Conservation (phyloP, 1,140 invertebrate species). For the Monochamus saltuarius region DNA sequence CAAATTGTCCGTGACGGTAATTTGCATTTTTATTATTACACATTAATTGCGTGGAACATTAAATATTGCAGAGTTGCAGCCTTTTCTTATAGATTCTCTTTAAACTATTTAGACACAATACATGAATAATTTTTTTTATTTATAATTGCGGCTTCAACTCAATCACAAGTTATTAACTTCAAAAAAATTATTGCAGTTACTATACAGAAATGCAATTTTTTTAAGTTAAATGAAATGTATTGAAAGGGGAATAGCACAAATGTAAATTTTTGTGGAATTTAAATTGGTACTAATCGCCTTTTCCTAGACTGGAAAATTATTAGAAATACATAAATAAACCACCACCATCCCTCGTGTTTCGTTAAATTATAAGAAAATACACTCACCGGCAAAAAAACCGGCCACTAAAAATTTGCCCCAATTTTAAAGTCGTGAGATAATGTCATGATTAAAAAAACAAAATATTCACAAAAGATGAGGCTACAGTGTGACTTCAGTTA, state of each 20-base stretch:
- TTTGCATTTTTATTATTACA: no score
- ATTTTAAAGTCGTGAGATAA: constrained; percentile 1
- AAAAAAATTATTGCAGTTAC: no score
- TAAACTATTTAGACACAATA: neutral
- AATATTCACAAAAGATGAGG: no score
- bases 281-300: no score
- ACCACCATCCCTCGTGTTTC: constrained; percentile 28
- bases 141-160: constrained; percentile 22
- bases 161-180: no score
- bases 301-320: neutral
- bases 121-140: constrained; percentile 14
- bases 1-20: neutral
- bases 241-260: no score
- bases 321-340: constrained; percentile 24
- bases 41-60: neutral
- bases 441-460: neutral
- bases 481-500: no score
- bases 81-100: constrained; percentile 7
- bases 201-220: no score
- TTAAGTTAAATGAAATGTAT: no score
- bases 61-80: constrained; percentile 10
- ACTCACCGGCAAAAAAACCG: no score
- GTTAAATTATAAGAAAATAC: constrained; percentile 14
- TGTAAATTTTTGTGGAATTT: no score
- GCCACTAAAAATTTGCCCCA: neutral